Percentiles rank a stretch among this genome's conserved stretches.
These are phyloP conservation scores for Cyclina sinensis DNA, from an alignment of 1,140 invertebrate species.

Conservation along the genomic window DNA sequence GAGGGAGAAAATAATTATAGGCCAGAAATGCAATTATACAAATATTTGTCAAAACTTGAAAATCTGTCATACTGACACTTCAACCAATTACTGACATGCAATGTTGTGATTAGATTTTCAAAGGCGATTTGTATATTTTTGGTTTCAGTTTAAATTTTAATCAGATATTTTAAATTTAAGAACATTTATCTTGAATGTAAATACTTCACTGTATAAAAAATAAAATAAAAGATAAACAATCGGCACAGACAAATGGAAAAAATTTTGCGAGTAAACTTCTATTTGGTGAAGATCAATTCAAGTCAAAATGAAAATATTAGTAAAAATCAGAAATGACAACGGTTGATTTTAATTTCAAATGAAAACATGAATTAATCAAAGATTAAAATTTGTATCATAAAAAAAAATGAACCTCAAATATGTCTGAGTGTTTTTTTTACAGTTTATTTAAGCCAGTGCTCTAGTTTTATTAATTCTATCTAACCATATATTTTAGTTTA, in stretches of 20 bases:
- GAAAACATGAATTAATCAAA: too few relatives aligned
- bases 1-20: slow-evolving; percentile 44
- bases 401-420: too few relatives aligned
- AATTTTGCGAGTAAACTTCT: not conserved
- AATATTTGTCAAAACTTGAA: slow-evolving; percentile 63
- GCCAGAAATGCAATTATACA: slow-evolving; percentile 55
- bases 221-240: not conserved
- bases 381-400: too few relatives aligned
- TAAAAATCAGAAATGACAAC: too few relatives aligned
- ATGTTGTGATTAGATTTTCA: slow-evolving; percentile 22
- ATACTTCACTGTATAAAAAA: not conserved
- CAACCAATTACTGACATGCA: slow-evolving; percentile 51
- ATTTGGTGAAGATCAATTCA: too few relatives aligned
- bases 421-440: too few relatives aligned
- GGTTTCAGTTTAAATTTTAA: slow-evolving; percentile 5
- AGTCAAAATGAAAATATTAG: too few relatives aligned
- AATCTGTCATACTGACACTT: slow-evolving; percentile 43
- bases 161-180: not conserved
- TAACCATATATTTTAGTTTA: too few relatives aligned
- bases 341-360: too few relatives aligned
- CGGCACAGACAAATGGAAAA: not conserved
- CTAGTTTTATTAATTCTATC: too few relatives aligned
- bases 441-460: too few relatives aligned
- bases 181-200: not conserved
- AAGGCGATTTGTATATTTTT: not conserved